Conservation (phyloP, 2,113 vertebrate species). For the Pomatorhinus ruficollis region DNA sequence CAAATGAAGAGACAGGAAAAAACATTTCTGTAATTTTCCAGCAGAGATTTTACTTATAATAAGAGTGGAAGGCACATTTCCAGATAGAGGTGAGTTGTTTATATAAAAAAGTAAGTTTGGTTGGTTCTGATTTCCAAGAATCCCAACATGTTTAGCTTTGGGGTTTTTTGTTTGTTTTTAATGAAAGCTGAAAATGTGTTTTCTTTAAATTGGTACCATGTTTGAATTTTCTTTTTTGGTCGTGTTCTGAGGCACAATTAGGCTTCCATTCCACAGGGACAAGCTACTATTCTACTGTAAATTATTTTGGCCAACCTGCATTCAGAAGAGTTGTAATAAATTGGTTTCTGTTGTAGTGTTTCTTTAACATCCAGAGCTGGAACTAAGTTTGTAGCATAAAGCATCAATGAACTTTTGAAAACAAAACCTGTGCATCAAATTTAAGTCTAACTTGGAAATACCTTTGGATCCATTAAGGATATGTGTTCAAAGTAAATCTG, state of each 20-base stretch:
- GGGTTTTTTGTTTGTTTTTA: not conserved
- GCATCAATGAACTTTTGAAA: not conserved
- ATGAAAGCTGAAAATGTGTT: conserved; percentile 41
- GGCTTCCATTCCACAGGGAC: not conserved
- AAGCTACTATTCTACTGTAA: not conserved
- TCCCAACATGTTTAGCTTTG: conserved; percentile 27
- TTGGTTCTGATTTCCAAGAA: conserved; percentile 55
- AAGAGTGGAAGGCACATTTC: conserved; percentile 64
- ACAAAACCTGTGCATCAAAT: not conserved
- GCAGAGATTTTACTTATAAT: conserved; percentile 64
- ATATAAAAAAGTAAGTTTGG: conserved; percentile 57
- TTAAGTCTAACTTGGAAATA: not conserved
- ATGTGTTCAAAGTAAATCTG: not conserved
- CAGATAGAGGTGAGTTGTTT: conserved; percentile 65
- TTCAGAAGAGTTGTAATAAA: not conserved
- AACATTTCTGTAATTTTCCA: conserved; percentile 68
- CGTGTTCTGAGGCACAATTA: not conserved
- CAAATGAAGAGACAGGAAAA: conserved; percentile 70
- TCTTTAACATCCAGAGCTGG: not conserved
- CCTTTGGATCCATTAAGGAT: not conserved
- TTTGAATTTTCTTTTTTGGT: conserved; percentile 4
- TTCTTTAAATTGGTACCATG: conserved; percentile 2
- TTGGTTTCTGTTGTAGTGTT: not conserved
- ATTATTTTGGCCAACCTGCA: not conserved
- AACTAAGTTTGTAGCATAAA: not conserved